phyloP scores from a whole-genome alignment of 2,113 vertebrate species.

The Chaetops frenatus region DNA sequence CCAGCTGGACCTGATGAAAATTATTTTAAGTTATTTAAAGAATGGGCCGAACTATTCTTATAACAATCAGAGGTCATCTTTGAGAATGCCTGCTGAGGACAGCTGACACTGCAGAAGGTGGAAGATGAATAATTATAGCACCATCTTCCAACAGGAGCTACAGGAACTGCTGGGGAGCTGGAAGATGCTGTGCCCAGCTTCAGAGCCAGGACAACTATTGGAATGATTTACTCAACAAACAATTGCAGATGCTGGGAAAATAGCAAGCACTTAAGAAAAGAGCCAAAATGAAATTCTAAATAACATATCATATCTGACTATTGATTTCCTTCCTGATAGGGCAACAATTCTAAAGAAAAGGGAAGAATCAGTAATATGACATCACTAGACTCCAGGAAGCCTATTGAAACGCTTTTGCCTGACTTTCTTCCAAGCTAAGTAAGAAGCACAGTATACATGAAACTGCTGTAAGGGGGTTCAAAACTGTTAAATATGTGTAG shows the following conservation, averaged over 20 bases:
- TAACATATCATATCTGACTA: background rate
- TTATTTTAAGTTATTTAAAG: background rate
- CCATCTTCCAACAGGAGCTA: background rate
- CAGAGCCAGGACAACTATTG: background rate
- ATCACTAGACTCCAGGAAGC: background rate
- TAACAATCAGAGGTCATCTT: background rate
- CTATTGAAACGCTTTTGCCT: background rate
- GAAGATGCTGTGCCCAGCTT: background rate
- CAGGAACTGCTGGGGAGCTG: background rate
- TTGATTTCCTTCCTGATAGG: background rate
- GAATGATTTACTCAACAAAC: background rate
- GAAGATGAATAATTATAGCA: background rate
- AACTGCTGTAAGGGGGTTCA: background rate
- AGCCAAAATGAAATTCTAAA: background rate
- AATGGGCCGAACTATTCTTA: background rate
- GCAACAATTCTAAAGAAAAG: background rate
- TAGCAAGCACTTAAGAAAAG: background rate
- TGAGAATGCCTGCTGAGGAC: background rate
- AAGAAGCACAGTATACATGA: background rate
- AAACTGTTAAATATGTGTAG: background rate
- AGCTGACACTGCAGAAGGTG: background rate
- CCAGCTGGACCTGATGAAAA: background rate
- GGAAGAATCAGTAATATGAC: background rate
- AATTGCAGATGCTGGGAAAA: background rate
- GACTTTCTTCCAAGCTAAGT: background rate